These are phyloP conservation scores for Myioborus melanocephalus DNA, from an alignment of 2,797 vertebrate species.

Conservation along the genomic window DNA sequence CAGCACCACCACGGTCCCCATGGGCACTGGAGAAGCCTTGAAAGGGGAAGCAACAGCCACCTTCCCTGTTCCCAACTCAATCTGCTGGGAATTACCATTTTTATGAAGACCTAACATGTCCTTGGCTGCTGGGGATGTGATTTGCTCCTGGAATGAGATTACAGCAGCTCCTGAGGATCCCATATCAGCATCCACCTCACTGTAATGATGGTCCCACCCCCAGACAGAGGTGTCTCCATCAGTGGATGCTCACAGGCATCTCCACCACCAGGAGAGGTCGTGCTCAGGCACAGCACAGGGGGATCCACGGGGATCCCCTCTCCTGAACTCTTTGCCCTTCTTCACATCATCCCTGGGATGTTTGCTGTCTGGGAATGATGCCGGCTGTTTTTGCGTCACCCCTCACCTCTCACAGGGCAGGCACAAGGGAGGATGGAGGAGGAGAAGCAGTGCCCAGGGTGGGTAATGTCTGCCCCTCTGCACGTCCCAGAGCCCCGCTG, in stretches of 20 bases:
- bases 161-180: background rate
- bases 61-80: background rate
- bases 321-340: background rate
- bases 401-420: background rate
- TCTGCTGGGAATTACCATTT: slow-evolving; percentile 51
- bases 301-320: background rate
- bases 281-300: fast-evolving
- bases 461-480: background rate
- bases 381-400: background rate
- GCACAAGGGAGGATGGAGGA: background rate
- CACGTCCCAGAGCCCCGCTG: background rate
- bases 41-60: background rate
- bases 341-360: background rate
- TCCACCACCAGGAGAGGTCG: background rate
- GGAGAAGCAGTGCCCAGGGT: fast-evolving
- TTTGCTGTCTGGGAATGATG: background rate
- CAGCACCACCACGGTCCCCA: fast-evolving
- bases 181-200: background rate
- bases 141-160: slow-evolving; percentile 53
- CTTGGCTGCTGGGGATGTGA: slow-evolving; percentile 35
- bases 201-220: background rate
- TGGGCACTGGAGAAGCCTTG: background rate
- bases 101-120: slow-evolving; percentile 46
- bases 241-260: background rate
- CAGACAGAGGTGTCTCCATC: background rate